Evolutionary conservation across 2,888 invertebrate genomes (phyloP).

Genomic region (Spodoptera picta): DNA sequence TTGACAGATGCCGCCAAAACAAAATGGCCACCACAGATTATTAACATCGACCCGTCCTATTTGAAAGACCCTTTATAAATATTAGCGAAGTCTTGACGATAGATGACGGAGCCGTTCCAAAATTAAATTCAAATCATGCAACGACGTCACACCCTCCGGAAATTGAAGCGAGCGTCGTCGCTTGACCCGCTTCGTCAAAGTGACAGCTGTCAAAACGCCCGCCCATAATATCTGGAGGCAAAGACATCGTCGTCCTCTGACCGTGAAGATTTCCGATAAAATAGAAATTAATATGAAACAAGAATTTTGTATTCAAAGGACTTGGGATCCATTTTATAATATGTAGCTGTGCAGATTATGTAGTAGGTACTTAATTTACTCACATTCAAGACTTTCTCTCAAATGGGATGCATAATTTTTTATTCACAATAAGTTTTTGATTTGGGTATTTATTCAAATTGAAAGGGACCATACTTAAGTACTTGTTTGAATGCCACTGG

Average conservation of each 20-base stretch:
- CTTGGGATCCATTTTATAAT: slow-evolving; percentile 4
- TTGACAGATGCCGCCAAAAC: too few relatives aligned
- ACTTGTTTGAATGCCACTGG: too few relatives aligned
- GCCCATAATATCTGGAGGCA: slow-evolving; percentile 61
- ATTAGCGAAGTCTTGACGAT: slow-evolving; percentile 25
- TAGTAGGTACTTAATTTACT: not conserved
- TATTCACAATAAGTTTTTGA: too few relatives aligned
- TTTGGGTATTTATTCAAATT: too few relatives aligned
- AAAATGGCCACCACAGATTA: too few relatives aligned
- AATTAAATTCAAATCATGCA: slow-evolving; percentile 82
- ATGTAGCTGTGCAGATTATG: not conserved
- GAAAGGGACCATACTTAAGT: too few relatives aligned
- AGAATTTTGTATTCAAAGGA: slow-evolving; percentile 37
- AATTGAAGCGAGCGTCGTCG: slow-evolving; percentile 79
- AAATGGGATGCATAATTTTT: not conserved
- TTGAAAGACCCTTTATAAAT: too few relatives aligned
- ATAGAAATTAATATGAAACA: slow-evolving; percentile 51
- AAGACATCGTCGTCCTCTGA: slow-evolving; percentile 43
- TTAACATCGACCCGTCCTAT: too few relatives aligned
- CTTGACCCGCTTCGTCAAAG: slow-evolving; percentile 79
- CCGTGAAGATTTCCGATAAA: slow-evolving; percentile 58
- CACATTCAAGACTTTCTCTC: not conserved
- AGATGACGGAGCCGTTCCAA: slow-evolving; percentile 61
- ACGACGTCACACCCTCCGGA: slow-evolving; percentile 75
- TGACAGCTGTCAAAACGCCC: slow-evolving; percentile 81